Percentiles rank a stretch among this genome's conserved stretches.
Conservation (phyloP, 2,888 invertebrate genomes). For the Dynastes maya region DNA sequence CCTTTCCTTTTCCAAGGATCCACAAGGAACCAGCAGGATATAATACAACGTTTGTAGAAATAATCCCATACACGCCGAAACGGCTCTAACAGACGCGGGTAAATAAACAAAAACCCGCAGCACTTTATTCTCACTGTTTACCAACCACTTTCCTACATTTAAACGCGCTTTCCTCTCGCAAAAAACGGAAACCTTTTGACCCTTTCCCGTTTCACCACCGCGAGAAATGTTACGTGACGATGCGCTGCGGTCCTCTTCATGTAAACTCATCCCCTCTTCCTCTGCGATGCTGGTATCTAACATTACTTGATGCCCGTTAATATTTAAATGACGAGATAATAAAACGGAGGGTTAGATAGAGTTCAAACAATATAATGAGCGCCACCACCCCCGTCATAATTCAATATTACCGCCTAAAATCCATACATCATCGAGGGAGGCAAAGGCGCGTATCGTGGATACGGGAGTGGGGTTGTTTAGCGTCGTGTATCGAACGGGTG, state of each 20-base stretch:
- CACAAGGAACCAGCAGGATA: neutral
- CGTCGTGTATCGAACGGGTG: neutral
- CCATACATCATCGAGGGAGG: neutral
- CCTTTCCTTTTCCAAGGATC: neutral
- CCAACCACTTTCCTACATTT: conserved; percentile 38
- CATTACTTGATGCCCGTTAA: conserved; percentile 1
- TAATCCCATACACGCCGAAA: conserved; percentile 6
- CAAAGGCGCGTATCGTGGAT: neutral
- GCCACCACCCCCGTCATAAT: neutral
- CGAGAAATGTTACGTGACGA: neutral
- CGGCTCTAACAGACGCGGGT: neutral
- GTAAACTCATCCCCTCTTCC: too few relatives aligned
- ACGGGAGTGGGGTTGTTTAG: too few relatives aligned
- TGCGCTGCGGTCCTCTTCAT: neutral
- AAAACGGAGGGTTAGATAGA: neutral
- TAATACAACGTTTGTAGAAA: conserved; percentile 27
- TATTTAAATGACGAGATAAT: neutral
- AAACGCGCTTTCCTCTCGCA: neutral
- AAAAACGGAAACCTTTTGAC: conserved; percentile 14
- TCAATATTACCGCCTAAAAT: conserved; percentile 6
- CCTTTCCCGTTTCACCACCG: neutral
- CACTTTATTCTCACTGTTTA: conserved; percentile 39
- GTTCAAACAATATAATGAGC: neutral
- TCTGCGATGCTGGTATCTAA: neutral
- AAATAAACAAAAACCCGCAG: conserved; percentile 34